These are phyloP conservation scores for Dendroctonus ponderosae DNA, from an alignment of 1,140 invertebrate species.

Conservation along the genomic window DNA sequence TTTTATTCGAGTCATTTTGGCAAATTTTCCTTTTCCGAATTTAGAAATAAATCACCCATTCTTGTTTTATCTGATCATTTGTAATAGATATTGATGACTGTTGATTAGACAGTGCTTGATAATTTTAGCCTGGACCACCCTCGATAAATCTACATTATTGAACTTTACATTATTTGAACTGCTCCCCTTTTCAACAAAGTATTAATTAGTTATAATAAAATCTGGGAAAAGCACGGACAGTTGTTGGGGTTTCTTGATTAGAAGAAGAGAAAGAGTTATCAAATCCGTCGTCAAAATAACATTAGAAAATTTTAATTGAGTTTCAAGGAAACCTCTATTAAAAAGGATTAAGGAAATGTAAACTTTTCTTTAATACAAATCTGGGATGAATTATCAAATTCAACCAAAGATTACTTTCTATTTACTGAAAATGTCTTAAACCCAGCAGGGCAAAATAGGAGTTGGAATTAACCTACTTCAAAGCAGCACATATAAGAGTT, in stretches of 20 bases:
- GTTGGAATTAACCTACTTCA: conserved; percentile 16
- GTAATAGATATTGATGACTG: no score
- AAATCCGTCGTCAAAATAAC: conserved; percentile 19
- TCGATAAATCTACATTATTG: no score
- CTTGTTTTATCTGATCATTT: no score
- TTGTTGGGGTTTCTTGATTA: conserved; percentile 12
- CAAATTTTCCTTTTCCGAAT: no score
- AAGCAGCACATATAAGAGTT: conserved; percentile 4
- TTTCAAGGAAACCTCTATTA: conserved; percentile 23
- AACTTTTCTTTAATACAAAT: conserved; percentile 31
- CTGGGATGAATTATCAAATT: conserved; percentile 31
- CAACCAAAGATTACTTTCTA: conserved; percentile 28
- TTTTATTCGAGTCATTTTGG: no score
- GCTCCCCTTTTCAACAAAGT: background rate
- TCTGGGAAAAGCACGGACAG: conserved; percentile 5
- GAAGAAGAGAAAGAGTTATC: conserved; percentile 22
- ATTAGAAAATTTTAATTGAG: conserved; percentile 30
- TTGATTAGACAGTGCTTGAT: no score
- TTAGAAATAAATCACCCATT: no score
- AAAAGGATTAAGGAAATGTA: conserved; percentile 28
- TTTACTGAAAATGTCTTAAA: conserved; percentile 22
- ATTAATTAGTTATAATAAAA: conserved; percentile 19
- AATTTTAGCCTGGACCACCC: no score
- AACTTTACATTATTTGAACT: no score
- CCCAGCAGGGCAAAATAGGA: conserved; percentile 1